Conservation (phyloP, 2,797 vertebrate species). For the Sitta carolinensis region DNA sequence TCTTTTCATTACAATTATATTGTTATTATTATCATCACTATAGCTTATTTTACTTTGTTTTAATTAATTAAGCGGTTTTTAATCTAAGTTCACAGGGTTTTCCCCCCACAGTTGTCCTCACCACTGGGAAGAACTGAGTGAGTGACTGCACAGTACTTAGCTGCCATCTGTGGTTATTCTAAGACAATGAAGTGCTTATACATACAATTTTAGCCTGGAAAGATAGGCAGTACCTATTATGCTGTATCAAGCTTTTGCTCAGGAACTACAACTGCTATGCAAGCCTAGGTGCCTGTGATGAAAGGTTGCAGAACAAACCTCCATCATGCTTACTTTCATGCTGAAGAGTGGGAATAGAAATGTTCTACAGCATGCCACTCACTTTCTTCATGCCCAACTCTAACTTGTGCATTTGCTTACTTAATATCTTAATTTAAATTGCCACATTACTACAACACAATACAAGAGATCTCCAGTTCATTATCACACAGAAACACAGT, state of each 20-base stretch:
- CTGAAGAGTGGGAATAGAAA: not conserved
- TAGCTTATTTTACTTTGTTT: not conserved
- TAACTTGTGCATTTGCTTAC: fast-evolving
- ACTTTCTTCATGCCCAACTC: not conserved
- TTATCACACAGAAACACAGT: not conserved
- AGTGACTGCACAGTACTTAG: not conserved
- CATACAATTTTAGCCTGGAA: not conserved
- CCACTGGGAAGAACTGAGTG: not conserved
- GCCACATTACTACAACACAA: not conserved
- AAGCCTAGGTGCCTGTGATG: not conserved
- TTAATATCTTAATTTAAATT: not conserved
- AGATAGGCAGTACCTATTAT: not conserved
- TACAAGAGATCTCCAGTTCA: not conserved
- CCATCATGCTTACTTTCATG: not conserved
- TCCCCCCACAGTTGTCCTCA: not conserved
- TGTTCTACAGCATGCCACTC: not conserved
- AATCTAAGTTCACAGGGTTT: not conserved
- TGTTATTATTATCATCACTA: not conserved
- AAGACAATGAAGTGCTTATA: not conserved
- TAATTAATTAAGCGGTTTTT: not conserved
- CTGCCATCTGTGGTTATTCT: no score
- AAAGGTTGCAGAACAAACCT: not conserved
- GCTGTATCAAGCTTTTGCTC: not conserved
- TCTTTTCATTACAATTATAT: not conserved
- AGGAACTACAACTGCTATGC: not conserved